A percentile compares a stretch with the other conserved stretches of the same genome.
These are phyloP conservation scores for Rotaria magnacalcarata DNA, from an alignment of 2,888 invertebrate genomes.

Conservation along the genomic window DNA sequence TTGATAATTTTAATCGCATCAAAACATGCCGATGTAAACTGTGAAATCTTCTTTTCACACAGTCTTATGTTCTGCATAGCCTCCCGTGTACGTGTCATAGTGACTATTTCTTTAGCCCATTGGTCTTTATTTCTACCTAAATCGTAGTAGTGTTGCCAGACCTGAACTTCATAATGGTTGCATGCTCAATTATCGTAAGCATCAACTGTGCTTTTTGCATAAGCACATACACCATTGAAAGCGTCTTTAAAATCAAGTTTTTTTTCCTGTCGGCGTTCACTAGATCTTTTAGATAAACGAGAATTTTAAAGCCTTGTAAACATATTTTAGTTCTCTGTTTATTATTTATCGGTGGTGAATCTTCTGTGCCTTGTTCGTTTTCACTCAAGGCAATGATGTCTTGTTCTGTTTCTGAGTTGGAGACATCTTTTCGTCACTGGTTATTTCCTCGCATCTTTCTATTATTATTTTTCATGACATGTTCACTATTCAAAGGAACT, in stretches of 20 bases:
- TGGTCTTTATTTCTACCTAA: not conserved
- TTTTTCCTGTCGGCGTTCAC: not conserved
- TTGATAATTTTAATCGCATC: not conserved
- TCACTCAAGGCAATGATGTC: too few species aligned
- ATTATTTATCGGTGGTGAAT: not conserved
- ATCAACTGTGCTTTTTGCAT: not conserved
- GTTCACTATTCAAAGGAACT: too few species aligned
- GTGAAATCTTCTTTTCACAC: not conserved
- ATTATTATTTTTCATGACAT: too few species aligned
- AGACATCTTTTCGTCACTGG: too few species aligned
- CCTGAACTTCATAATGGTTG: not conserved
- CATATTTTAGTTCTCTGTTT: not conserved
- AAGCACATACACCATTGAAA: not conserved
- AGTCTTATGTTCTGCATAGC: not conserved
- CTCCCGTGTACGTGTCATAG: not conserved
- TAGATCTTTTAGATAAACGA: not conserved
- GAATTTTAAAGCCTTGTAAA: not conserved
- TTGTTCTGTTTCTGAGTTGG: too few species aligned
- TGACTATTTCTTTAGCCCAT: not conserved
- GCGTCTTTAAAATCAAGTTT: not conserved
- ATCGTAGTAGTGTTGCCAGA: not conserved
- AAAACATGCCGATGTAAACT: not conserved
- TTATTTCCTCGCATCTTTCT: too few species aligned
- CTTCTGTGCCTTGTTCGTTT: too few species aligned
- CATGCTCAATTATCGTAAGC: not conserved